These are phyloP conservation scores for Cerceris rybyensis DNA, from an alignment of 2,888 invertebrate species.

Conservation along the genomic window DNA sequence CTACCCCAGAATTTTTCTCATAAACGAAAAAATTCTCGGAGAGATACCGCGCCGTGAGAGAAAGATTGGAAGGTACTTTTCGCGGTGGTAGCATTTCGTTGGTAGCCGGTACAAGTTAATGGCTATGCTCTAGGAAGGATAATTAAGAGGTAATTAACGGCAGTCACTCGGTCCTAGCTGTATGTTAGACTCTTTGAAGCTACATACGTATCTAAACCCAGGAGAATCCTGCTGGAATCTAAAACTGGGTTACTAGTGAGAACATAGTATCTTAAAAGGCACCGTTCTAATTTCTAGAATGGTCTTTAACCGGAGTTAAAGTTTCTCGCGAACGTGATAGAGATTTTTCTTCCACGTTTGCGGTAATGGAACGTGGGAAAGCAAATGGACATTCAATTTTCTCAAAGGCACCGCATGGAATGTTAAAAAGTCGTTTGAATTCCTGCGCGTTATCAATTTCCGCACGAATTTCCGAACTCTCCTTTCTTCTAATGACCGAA, in stretches of 20 bases:
- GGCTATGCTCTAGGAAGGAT: conserved; percentile 56
- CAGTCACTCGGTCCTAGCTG: conserved; percentile 47
- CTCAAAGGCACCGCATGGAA: not conserved
- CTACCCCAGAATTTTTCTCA: conserved; percentile 12
- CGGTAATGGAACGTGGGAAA: not conserved
- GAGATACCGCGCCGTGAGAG: conserved; percentile 30
- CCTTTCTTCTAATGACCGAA: too few species aligned
- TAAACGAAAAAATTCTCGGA: conserved; percentile 24
- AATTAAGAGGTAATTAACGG: conserved; percentile 68
- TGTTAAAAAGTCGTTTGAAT: conserved; percentile 5
- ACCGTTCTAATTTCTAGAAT: conserved; percentile 16
- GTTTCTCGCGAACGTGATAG: not conserved
- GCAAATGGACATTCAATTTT: not conserved
- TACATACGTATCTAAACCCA: conserved; percentile 25
- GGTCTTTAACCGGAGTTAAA: conserved; percentile 6
- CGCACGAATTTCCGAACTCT: too few species aligned
- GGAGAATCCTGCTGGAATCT: conserved; percentile 21
- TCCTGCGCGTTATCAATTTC: not conserved
- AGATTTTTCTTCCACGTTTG: not conserved
- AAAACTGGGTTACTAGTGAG: conserved; percentile 38
- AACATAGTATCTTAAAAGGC: conserved; percentile 13
- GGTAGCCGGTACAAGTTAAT: conserved; percentile 57
- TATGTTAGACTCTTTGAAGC: conserved; percentile 38
- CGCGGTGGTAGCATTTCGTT: conserved; percentile 55
- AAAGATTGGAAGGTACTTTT: conserved; percentile 33